Percentiles rank a stretch among this genome's conserved stretches.
Evolutionary conservation across 2,888 invertebrate genomes (phyloP).

Genomic region (Leptinotarsa rubiginosa): DNA sequence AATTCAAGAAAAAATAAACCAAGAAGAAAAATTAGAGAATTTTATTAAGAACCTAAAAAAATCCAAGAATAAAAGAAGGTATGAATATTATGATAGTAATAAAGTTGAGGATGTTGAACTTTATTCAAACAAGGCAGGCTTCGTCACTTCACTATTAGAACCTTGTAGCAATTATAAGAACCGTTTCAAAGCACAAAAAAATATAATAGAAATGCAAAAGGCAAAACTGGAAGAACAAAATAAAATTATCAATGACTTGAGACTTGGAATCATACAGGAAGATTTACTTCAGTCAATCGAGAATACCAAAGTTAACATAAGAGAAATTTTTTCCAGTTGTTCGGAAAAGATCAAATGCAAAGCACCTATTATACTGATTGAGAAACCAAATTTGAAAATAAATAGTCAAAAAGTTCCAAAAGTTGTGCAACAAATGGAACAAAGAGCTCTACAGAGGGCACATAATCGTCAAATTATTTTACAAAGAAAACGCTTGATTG

Average conservation of each 20-base stretch:
- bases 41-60: constrained; percentile 55
- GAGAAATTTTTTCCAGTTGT: constrained; percentile 65
- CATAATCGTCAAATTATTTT: constrained; percentile 65
- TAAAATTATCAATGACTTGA: constrained; percentile 78
- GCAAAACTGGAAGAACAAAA: constrained; percentile 79
- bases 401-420: constrained; percentile 74
- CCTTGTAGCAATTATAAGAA: constrained; percentile 50
- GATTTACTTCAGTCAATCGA: constrained; percentile 73
- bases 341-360: constrained; percentile 65
- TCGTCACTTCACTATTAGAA: constrained; percentile 2
- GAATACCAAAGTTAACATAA: constrained; percentile 71
- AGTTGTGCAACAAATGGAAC: constrained; percentile 79
- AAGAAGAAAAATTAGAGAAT: constrained; percentile 55
- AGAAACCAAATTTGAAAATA: constrained; percentile 64
- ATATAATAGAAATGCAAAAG: constrained; percentile 79
- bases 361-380: constrained; percentile 66
- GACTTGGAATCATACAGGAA: constrained; percentile 76
- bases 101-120: not conserved
- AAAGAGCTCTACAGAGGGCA: constrained; percentile 75
- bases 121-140: not conserved
- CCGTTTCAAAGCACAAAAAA: constrained; percentile 76
- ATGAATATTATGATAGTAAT: constrained; percentile 25
- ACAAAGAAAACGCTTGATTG: constrained; percentile 68
- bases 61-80: constrained; percentile 40
- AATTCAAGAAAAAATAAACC: constrained; percentile 37